Evolutionary conservation across 2,797 vertebrate genomes (phyloP).

Genomic region (Cynodonichthys magdalenae): DNA sequence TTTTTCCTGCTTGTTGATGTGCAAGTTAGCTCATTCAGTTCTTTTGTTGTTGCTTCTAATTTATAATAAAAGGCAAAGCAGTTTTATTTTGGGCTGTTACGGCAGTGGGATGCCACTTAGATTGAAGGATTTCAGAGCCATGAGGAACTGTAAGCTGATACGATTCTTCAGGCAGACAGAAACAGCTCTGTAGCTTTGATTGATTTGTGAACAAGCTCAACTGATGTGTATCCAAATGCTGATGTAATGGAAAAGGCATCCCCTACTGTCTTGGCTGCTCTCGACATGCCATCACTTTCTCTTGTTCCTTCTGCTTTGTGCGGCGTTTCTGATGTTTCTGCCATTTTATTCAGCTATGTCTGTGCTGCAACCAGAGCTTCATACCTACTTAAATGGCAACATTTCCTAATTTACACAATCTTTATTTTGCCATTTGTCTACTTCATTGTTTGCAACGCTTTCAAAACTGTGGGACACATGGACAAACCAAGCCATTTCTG

Average conservation of each 20-base stretch:
- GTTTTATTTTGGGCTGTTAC: slow-evolving; percentile 39
- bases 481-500: slow-evolving; percentile 28
- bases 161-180: slow-evolving; percentile 50
- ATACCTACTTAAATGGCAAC: slow-evolving; percentile 64
- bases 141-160: slow-evolving; percentile 57
- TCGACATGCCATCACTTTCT: slow-evolving; percentile 55
- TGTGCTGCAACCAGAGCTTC: slow-evolving; percentile 61
- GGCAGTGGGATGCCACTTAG: slow-evolving; percentile 36
- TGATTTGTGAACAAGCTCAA: slow-evolving; percentile 63
- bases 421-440: slow-evolving; percentile 65
- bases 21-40: slow-evolving; percentile 26
- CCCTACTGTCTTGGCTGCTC: slow-evolving; percentile 56
- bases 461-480: slow-evolving; percentile 47
- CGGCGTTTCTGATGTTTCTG: slow-evolving; percentile 33
- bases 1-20: slow-evolving; percentile 33
- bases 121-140: slow-evolving; percentile 60
- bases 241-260: slow-evolving; percentile 75
- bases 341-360: slow-evolving; percentile 47
- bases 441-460: slow-evolving; percentile 68
- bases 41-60: slow-evolving; percentile 34
- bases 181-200: slow-evolving; percentile 58
- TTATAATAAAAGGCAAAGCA: slow-evolving; percentile 29
- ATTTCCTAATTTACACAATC: slow-evolving; percentile 67
- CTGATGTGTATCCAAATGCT: slow-evolving; percentile 71
- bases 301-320: slow-evolving; percentile 30